phyloP scores from a whole-genome alignment of 1,140 invertebrate genomes.

The Panonychus citri region DNA sequence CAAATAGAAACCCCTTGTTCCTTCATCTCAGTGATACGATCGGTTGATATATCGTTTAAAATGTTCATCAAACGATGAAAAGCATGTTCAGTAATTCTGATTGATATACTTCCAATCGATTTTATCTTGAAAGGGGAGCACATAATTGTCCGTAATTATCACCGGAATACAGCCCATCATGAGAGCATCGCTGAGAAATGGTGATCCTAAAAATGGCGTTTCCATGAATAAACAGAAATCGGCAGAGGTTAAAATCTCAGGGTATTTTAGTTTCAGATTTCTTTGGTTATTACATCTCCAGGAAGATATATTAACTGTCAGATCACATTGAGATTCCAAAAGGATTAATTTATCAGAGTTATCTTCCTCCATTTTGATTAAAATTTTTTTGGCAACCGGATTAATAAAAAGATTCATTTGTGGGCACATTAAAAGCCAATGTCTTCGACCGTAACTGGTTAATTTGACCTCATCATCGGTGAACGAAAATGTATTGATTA shows the following conservation, averaged over 20 bases:
- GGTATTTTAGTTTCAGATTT: conserved; percentile 4
- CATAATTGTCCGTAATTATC: conserved; percentile 47
- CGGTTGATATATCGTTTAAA: conserved; percentile 22
- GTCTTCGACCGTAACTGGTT: not conserved
- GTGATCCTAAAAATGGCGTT: conserved; percentile 42
- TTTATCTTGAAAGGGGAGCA: conserved; percentile 58
- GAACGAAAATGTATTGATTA: conserved; percentile 13
- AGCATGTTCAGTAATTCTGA: conserved; percentile 58
- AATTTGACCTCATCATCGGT: not conserved
- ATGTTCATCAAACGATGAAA: conserved; percentile 44
- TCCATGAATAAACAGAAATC: conserved; percentile 55
- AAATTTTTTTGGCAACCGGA: conserved; percentile 33
- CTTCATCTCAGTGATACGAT: conserved; percentile 22
- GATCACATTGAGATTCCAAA: not conserved
- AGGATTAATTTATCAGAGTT: conserved; percentile 26
- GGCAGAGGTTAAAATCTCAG: conserved; percentile 22
- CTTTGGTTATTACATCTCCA: conserved; percentile 4
- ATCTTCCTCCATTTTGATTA: conserved; percentile 34
- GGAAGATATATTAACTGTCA: not conserved
- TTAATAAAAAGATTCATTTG: conserved; percentile 56
- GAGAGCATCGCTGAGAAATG: conserved; percentile 50
- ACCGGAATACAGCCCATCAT: conserved; percentile 67
- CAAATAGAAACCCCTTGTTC: conserved; percentile 44
- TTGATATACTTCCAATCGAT: conserved; percentile 63
- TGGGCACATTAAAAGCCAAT: conserved; percentile 42